Percentiles rank a stretch among this genome's conserved stretches.
These are phyloP conservation scores for Pithys albifrons DNA, from an alignment of 2,113 vertebrate species.

Conservation along the genomic window DNA sequence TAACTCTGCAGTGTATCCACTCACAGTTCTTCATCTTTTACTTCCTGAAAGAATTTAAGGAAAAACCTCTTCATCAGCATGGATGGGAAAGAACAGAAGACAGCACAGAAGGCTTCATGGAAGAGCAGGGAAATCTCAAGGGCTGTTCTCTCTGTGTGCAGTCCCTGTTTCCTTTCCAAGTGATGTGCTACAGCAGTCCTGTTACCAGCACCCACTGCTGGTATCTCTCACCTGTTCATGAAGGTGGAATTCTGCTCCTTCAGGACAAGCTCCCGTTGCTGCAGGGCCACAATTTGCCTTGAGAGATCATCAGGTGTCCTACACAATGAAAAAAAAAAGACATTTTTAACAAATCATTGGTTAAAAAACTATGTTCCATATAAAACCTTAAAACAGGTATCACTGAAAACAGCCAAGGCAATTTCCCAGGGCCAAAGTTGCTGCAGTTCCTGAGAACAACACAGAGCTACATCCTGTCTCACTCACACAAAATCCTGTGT, in stretches of 20 bases:
- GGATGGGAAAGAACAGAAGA: not conserved
- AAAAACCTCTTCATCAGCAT: not conserved
- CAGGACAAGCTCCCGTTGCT: conserved; percentile 88
- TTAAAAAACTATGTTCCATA: not conserved
- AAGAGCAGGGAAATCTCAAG: not conserved
- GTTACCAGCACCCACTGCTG: not conserved
- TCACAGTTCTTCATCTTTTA: not conserved
- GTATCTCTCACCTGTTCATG: conserved; percentile 81
- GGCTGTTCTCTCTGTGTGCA: not conserved
- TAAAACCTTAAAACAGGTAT: not conserved
- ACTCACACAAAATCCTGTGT: not conserved
- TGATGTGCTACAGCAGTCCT: not conserved
- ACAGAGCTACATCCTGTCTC: not conserved
- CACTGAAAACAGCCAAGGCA: not conserved
- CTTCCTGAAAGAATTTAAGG: not conserved
- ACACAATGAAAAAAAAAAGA: not conserved
- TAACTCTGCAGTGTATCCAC: not conserved
- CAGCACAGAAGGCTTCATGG: not conserved
- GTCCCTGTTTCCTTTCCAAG: not conserved
- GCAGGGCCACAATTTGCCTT: conserved; percentile 88
- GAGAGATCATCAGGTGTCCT: conserved; percentile 97
- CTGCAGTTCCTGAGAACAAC: not conserved
- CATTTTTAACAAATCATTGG: not conserved
- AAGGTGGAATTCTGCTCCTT: conserved; percentile 89
- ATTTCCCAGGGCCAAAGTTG: not conserved